A percentile compares a stretch with the other conserved stretches of the same genome.
These are phyloP conservation scores for Strigamia transsilvanica DNA, from an alignment of 2,888 invertebrate genomes.

Conservation along the genomic window DNA sequence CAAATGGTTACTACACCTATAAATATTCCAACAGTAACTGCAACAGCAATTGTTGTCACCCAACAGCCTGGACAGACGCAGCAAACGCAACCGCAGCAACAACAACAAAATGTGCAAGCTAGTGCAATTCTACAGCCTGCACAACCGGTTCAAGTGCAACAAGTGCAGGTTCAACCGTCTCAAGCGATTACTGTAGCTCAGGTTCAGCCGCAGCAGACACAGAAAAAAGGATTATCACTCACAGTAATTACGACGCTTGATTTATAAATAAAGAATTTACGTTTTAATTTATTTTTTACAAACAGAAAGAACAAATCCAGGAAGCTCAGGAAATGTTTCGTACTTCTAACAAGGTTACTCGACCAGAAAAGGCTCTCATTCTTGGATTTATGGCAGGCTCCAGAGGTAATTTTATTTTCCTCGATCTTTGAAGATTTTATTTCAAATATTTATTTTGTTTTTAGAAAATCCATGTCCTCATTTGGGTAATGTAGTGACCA, in stretches of 20 bases:
- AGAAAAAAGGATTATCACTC: conserved; percentile 63
- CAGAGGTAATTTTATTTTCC: conserved; percentile 71
- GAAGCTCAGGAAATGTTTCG: conserved; percentile 98
- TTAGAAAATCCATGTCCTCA: conserved; percentile 97
- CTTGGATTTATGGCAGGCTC: conserved; percentile 99
- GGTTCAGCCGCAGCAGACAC: conserved; percentile 51
- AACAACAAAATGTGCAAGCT: conserved; percentile 56
- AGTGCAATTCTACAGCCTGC: conserved; percentile 53
- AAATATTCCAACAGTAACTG: conserved; percentile 55
- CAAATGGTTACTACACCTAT: conserved; percentile 55
- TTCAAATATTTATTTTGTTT: conserved; percentile 57
- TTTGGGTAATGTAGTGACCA: conserved; percentile 93
- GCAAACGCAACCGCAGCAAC: conserved; percentile 56
- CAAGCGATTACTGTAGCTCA: conserved; percentile 52
- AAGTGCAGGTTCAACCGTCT: conserved; percentile 51
- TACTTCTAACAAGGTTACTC: conserved; percentile 92
- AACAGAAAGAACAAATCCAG: conserved; percentile 91
- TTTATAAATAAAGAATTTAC: background rate
- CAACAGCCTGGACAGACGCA: conserved; percentile 57
- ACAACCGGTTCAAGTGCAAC: conserved; percentile 53
- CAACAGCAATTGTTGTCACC: conserved; percentile 53
- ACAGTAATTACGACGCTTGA: conserved; percentile 60
- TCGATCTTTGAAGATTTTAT: background rate
- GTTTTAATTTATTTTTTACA: background rate
- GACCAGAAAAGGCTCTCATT: conserved; percentile 96